Base-by-base conservation (phyloP, 2,888 invertebrate species). In the Kuschelorhynchus macadamiae region DNA sequence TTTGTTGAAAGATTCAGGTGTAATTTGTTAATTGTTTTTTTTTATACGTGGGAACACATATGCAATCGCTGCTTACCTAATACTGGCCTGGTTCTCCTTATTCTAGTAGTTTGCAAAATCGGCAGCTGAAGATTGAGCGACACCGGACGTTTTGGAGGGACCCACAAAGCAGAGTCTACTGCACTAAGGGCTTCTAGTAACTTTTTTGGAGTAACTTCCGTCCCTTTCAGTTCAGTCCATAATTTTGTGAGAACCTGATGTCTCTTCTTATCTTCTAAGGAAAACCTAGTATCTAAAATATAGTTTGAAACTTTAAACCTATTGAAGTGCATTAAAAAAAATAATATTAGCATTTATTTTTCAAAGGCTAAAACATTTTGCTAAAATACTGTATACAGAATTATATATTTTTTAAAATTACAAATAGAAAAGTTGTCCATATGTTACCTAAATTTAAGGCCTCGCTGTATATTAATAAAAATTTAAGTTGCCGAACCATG, bases 111-210 rank as follows among this genome's bases (percentile, higher is more conserved):
- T 59, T 81, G 82, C 18, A 89, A 85, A 63, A 88, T 87, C 25
- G 90, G 88, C 81, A 90, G 85, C 77, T 89, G 90, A 72, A 92
- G 86, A 82, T 91, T 90, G 61, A 92, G 86, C 0, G 91, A 91
- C 25, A 89, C 88, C 0, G 91, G 92, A 50, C 92, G 85, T 42
- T 89, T 85, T 0, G 91, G 88, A 3, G 91, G 86, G 41, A 90
- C 88, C 90, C 91, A 91, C 71, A 90, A 81, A 47, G 90, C 85
- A 0, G 90, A 88, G 78, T 91, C 91, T 50, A 91, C 88, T 0
- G 87, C 86, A 12, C 89, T 88, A 50, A 91, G 81, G 0, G 90
- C 90, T 60, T 88, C 87, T 20, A 89, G 85, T 68, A 89, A 80
- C 76, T 87, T 87, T 21, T 87, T 88, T 11, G 89, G 89, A 8